Evolutionary conservation across 2,888 invertebrate genomes (phyloP), one percentile per base, ranked within the genome.

Genomic region (Hydrotaea cyrtoneurina): DNA sequence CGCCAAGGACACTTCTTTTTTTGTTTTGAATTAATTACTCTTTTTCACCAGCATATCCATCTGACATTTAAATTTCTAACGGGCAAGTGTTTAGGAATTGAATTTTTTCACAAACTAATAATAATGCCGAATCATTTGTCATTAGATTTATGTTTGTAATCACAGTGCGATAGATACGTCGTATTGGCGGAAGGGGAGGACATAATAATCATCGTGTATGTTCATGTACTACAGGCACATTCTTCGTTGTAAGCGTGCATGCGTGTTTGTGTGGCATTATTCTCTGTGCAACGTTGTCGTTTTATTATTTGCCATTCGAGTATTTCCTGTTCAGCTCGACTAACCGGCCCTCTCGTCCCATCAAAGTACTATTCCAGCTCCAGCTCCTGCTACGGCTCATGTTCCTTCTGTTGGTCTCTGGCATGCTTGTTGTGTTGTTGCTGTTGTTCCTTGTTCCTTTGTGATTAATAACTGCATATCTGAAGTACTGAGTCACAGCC

Each of bases 381-480:
- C 31, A 7, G 3, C 3, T 31, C 31, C 31, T 19, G 31, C 31
- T 31, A 4, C 31, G 31, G 3, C 3, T 31, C 31, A 2, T 19
- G 17, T 15, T 7, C 43, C 3, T 43, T 1, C 7, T 7, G 43
- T 15, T 13, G 43, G 13, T 43, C 43, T 10, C 43, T 43, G 26
- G 15, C n/a, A 62, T 62, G n/a, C 0, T 1, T 31, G 36, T 62
- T 31, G 31, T 62, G n/a, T 62, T 31, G 26, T 62, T 62, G 13
- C 4, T 62, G 31, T 50, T 75, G 23, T 55, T 59, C 62, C 10
- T 46, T 17, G 62, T 80, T 23, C 66, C 75, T 80, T 84, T 84
- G 55, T 76, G 75, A 81, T 78, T 84, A 81, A 84, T 73, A 84
- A 84, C 78, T 75, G 78, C 81, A 81, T 64, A 74, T 71, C 64